Percentiles rank a stretch among this genome's conserved stretches.
Evolutionary conservation across 2,113 vertebrate species (phyloP).

Genomic region (Bufo bufo): DNA sequence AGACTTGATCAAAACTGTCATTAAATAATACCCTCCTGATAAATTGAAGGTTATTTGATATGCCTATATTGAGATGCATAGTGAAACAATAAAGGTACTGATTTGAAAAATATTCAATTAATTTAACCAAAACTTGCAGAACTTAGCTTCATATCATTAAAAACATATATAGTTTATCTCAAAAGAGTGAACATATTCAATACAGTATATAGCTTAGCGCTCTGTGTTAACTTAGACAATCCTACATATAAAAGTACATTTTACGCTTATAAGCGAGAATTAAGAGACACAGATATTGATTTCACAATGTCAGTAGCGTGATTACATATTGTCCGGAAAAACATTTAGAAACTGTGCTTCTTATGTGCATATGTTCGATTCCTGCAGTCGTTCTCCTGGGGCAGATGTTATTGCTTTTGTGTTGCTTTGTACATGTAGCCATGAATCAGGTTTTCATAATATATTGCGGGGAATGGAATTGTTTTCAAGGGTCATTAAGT

Average conservation of each 20-base stretch:
- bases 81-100: too few species aligned
- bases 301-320: not conserved
- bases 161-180: too few species aligned
- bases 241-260: not conserved
- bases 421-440: not conserved
- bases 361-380: constrained; percentile 21
- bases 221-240: too few species aligned
- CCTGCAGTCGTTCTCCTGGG: not conserved
- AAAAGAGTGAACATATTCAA: too few species aligned
- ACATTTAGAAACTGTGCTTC: not conserved
- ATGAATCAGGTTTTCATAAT: not conserved
- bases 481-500: not conserved
- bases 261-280: not conserved
- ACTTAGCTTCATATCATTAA: too few species aligned
- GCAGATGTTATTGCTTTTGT: not conserved
- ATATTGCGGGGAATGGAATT: not conserved
- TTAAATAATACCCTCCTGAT: too few species aligned
- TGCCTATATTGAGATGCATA: too few species aligned
- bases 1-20: too few species aligned
- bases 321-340: not conserved
- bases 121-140: too few species aligned
- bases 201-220: too few species aligned
- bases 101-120: too few species aligned
- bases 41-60: too few species aligned
- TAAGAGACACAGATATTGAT: not conserved